Base-by-base conservation (phyloP, 2,888 invertebrate species). In the Malachius bipustulatus region DNA sequence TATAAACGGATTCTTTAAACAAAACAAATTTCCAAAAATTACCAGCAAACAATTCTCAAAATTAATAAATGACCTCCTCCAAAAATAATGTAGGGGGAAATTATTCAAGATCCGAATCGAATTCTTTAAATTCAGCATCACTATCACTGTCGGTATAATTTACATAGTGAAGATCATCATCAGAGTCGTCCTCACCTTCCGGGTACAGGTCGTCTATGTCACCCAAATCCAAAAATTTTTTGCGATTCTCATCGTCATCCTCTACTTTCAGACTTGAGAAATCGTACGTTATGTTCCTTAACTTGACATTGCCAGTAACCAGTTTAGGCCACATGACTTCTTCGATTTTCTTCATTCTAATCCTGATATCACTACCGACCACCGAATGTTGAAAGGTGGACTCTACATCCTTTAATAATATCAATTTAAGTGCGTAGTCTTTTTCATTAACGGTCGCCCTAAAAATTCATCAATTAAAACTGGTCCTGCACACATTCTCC, bases 381-480 rank as follows among this genome's bases (percentile, higher is more conserved):
- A 19, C 6, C 6, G 24, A 8, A n/a, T 19, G 24, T n/a, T 19
- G 24, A 19, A 19, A 19, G n/a, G 24, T 19, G 24, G n/a, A 6
- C n/a, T 19, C 24, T 19, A 19, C 24, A 6, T 19, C 24, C n/a
- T 19, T n/a, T 8, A 19, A 19, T n/a, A 19, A n/a, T n/a, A 19
- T 19, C 6, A 19, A 19, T 6, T 19, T 19, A 8, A 19, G n/a
- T 8, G n/a, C 24, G 24, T 19, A 19, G 6, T n/a, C n/a, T n/a
- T 19, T 19, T 19, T 19, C 24, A 19, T n/a, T 19, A 8, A 19
- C 24, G n/a, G 24, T 19, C n/a, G 24, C 6, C n/a, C 24, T 19
- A n/a, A n/a, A n/a, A n/a, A n/a, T n/a, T n/a, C n/a, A n/a, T n/a
- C n/a, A n/a, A n/a, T n/a, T n/a, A n/a, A n/a, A n/a, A n/a, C n/a